A percentile compares a stretch with the other conserved stretches of the same genome.
These are phyloP conservation scores for Meriones psammophilus DNA, from an alignment of 2,797 vertebrate species.

Conservation along the genomic window DNA sequence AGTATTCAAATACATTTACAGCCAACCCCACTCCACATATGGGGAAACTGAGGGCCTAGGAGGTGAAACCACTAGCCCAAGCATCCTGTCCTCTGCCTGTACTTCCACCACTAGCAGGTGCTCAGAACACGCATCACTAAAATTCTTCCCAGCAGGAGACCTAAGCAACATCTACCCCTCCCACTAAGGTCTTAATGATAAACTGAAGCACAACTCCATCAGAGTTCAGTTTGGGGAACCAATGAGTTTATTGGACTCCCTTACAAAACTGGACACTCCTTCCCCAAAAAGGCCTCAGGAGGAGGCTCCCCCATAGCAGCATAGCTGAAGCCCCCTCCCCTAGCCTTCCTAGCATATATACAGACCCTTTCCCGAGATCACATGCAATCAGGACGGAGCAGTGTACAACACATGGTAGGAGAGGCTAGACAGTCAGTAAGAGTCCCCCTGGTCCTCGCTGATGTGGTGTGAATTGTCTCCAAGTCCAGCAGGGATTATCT, in stretches of 20 bases:
- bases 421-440: neutral
- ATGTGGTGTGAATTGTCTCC: neutral
- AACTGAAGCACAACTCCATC: neutral
- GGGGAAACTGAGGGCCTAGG: neutral
- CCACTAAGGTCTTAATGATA: neutral
- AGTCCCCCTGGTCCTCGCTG: neutral
- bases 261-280: neutral
- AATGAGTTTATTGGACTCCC: neutral
- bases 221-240: neutral
- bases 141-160: neutral
- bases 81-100: neutral
- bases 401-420: neutral
- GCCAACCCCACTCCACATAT: neutral
- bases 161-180: neutral
- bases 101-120: fast-evolving
- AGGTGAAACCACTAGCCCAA: neutral
- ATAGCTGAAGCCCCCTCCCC: neutral
- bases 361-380: neutral
- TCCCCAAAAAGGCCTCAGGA: neutral
- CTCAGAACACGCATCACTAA: neutral
- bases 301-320: fast-evolving
- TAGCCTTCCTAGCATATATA: neutral
- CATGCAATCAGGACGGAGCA: neutral
- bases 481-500: neutral
- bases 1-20: neutral